A percentile compares a stretch with the other conserved stretches of the same genome.
These are phyloP conservation scores for Phyllotreta striolata DNA, from an alignment of 2,888 invertebrate genomes.

Conservation along the genomic window DNA sequence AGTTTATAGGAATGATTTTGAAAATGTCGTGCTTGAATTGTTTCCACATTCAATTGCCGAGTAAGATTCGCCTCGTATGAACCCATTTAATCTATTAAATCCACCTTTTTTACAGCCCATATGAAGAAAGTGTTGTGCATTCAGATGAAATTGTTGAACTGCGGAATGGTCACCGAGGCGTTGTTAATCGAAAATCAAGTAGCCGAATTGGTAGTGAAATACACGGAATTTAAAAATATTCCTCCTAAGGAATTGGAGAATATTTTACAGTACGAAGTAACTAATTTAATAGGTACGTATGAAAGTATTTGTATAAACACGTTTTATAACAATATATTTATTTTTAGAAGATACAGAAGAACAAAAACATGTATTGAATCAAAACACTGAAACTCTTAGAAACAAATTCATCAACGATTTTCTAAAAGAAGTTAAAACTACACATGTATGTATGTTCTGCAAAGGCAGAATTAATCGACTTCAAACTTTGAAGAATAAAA, in stretches of 20 bases:
- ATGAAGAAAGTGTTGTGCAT: conserved; percentile 63
- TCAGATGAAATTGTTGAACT: conserved; percentile 76
- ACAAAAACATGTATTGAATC: conserved; percentile 44
- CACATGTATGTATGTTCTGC: conserved; percentile 68
- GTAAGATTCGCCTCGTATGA: conserved; percentile 25
- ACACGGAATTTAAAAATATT: conserved; percentile 49
- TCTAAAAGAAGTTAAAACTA: conserved; percentile 55
- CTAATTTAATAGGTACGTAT: conserved; percentile 42
- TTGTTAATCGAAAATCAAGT: conserved; percentile 65
- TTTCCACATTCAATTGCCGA: conserved; percentile 71
- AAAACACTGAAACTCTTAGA: conserved; percentile 53
- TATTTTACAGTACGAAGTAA: conserved; percentile 53
- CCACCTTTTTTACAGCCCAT: conserved; percentile 53
- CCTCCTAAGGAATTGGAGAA: conserved; percentile 45
- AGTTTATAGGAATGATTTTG: conserved; percentile 73
- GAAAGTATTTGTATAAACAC: neutral
- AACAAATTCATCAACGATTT: conserved; percentile 50
- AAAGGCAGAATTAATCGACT: conserved; percentile 64
- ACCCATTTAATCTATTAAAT: neutral
- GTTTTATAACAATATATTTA: conserved; percentile 4
- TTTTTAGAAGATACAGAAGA: conserved; percentile 44
- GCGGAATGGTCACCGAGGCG: conserved; percentile 77
- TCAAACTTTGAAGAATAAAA: conserved; percentile 68
- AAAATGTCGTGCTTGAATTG: conserved; percentile 77
- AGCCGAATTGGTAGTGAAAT: conserved; percentile 44